A percentile compares a stretch with the other conserved stretches of the same genome.
phyloP scores from a whole-genome alignment of 2,888 invertebrate genomes.

The Cheilosia grossa region DNA sequence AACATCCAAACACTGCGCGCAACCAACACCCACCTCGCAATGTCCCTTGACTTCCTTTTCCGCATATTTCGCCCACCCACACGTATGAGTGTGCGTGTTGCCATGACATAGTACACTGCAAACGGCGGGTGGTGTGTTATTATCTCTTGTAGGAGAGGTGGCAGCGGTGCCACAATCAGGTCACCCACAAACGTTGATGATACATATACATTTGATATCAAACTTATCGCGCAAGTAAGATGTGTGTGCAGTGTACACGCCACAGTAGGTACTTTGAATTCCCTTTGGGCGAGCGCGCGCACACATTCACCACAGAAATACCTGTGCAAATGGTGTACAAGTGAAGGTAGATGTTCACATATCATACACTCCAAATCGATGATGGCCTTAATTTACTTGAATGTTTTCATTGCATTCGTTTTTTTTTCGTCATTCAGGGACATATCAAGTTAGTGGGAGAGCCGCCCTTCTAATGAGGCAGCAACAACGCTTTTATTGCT shows the following conservation, averaged over 20 bases:
- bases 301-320: neutral
- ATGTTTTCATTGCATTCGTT: slow-evolving; percentile 28
- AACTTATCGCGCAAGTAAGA: slow-evolving; percentile 57
- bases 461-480: slow-evolving; percentile 37
- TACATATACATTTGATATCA: slow-evolving; percentile 58
- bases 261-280: slow-evolving; percentile 8
- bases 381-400: slow-evolving; percentile 72
- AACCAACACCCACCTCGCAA: neutral
- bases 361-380: slow-evolving; percentile 65
- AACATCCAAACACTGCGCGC: neutral
- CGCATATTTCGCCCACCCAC: slow-evolving; percentile 9
- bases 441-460: slow-evolving; percentile 30
- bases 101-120: slow-evolving; percentile 61
- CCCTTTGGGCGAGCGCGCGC: slow-evolving; percentile 45
- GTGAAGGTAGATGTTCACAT: slow-evolving; percentile 52
- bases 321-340: neutral
- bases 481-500: slow-evolving; percentile 46
- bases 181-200: slow-evolving; percentile 68
- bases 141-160: slow-evolving; percentile 60
- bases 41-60: slow-evolving; percentile 48
- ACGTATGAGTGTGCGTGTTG: slow-evolving; percentile 46
- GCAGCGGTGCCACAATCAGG: slow-evolving; percentile 64
- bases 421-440: slow-evolving; percentile 54
- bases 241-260: slow-evolving; percentile 9
- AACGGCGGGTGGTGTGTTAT: slow-evolving; percentile 17